Base-by-base conservation (phyloP, 2,797 vertebrate genomes). In the Acridotheres tristis region DNA sequence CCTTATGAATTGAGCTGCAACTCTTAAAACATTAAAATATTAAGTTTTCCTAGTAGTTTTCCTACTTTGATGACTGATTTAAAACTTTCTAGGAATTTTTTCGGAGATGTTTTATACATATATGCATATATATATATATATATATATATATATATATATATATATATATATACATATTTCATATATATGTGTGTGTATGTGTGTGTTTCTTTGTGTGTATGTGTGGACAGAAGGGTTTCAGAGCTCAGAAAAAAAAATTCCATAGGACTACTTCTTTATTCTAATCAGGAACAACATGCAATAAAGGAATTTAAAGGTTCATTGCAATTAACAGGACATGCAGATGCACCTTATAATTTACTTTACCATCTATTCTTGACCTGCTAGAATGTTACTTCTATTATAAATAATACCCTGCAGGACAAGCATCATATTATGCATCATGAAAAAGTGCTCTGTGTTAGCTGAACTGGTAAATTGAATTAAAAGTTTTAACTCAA, bases 61-160 rank as follows among this genome's bases (percentile, higher is more conserved):
- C 38, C 63, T 13, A 73, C 36, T 93, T 94, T 89, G 53, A 95
- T 88, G 65, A 77, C 61, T 89, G 89, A 83, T 89, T 95, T 43
- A 91, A 85, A 72, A 77, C 13, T 88, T 84, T 55, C 43, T 58
- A 95, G 30, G 66, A 95, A 50, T 81, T 88, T 3, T 67, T 71
- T 89, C 13, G 92, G 16, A 66, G 23, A 57, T 45, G 2, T 25
- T 81, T 62, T 38, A 10, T 29, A n/a, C 4, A 29, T 51, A 29
- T 27, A 26, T 50, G 15, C 16, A 48, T 25, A 11, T 27, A 65
- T 8, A 43, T 3, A 27, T 6, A n/a, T 2, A 11, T 38, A 22
- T 38, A 34, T 43, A 23, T 30, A n/a, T 2, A 11, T 38, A 22
- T 38, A 34, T 43, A 23, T 30, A 23, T 15, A 23, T 48, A n/a